phyloP scores from a whole-genome alignment of 2,113 vertebrate genomes.

The Lasiurus cinereus region DNA sequence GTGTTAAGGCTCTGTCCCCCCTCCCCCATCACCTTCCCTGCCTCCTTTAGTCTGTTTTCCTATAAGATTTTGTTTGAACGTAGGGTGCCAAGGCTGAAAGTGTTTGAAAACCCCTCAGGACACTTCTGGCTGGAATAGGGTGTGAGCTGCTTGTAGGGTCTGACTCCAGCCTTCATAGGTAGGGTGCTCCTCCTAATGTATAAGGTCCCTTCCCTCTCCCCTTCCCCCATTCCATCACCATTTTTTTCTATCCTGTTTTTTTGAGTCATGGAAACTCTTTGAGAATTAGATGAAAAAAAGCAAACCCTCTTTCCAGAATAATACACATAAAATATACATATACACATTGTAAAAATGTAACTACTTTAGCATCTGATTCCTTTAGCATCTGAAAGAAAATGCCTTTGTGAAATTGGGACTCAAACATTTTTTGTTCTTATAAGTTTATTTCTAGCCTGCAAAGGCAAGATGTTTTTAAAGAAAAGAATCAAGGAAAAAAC shows the following conservation, averaged over 20 bases:
- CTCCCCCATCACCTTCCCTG: background rate
- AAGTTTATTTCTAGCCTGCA: too few species aligned
- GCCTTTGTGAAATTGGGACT: background rate
- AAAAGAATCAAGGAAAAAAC: too few species aligned
- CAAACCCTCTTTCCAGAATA: slow-evolving; percentile 23
- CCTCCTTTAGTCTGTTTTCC: slow-evolving; percentile 48
- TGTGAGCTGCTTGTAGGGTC: background rate
- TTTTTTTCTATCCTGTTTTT: background rate
- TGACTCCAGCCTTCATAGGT: background rate
- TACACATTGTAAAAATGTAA: background rate
- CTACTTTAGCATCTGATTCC: background rate
- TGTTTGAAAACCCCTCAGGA: background rate
- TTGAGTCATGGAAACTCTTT: background rate
- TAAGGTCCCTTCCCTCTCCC: fast-evolving
- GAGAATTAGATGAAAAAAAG: background rate
- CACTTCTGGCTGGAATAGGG: background rate
- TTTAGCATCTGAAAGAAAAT: background rate
- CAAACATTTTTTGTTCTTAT: too few species aligned
- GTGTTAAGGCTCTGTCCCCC: background rate
- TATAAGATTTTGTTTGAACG: slow-evolving; percentile 16
- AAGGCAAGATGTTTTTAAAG: too few species aligned
- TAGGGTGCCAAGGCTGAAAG: slow-evolving; percentile 18
- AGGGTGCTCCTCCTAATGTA: fast-evolving
- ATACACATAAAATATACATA: background rate
- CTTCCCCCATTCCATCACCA: too few species aligned